Conservation (phyloP, 30 jellyfish, hydroid and myxozoan species). For the Hydractinia symbiolongicarpus region DNA sequence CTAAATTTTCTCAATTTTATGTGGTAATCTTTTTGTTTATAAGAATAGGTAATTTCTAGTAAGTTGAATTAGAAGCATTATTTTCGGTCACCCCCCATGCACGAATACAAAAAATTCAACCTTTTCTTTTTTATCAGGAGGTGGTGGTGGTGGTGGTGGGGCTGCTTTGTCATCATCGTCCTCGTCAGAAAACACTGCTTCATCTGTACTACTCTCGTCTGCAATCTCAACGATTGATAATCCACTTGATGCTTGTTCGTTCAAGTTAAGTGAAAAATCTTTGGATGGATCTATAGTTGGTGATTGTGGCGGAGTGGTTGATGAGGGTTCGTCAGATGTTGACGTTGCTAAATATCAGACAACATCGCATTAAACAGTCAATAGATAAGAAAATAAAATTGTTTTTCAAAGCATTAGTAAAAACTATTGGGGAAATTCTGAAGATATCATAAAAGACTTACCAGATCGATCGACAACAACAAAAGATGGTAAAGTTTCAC, state of each 20-base stretch:
- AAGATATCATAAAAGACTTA: not conserved
- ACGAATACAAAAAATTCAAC: no score
- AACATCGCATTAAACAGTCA: not conserved
- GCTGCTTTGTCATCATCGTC: constrained; percentile 54
- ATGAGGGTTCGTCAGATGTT: constrained; percentile 52
- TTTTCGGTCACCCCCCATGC: no score
- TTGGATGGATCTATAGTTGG: constrained; percentile 64
- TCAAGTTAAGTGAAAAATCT: constrained; percentile 19
- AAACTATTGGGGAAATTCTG: not conserved
- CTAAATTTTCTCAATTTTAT: no score
- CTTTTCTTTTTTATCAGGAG: constrained; percentile 33
- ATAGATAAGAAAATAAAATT: not conserved
- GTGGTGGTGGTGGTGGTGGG: constrained; percentile 49
- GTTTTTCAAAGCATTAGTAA: not conserved
- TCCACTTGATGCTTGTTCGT: constrained; percentile 20
- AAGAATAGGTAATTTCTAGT: no score
- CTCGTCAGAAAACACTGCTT: constrained; percentile 93
- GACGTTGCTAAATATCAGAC: constrained; percentile 18
- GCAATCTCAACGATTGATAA: constrained; percentile 29
- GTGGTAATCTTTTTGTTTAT: no score
- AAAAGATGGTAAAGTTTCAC: constrained; percentile 52
- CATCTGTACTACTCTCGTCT: constrained; percentile 62
- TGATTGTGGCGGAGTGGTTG: constrained; percentile 50
- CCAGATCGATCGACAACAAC: constrained; percentile 17
- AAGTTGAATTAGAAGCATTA: no score